Evolutionary conservation across 2,797 vertebrate species (phyloP).

Genomic region (Poeciliopsis infans): DNA sequence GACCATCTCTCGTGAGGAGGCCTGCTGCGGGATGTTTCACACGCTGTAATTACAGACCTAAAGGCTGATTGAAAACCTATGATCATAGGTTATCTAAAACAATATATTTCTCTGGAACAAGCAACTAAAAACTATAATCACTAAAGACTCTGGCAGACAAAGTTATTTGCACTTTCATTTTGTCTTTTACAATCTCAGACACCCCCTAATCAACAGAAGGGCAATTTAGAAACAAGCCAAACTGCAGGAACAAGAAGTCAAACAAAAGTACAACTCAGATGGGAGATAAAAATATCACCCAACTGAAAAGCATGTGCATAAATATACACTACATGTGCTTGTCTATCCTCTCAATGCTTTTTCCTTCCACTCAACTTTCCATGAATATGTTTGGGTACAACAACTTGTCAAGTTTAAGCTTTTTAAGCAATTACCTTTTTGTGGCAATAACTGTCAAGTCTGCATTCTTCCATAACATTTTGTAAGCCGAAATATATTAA

Average conservation of each 20-base stretch:
- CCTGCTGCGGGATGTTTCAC: background rate
- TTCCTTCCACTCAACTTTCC: background rate
- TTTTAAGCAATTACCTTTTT: background rate
- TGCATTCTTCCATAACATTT: background rate
- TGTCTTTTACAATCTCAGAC: slow-evolving; percentile 2
- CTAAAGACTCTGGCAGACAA: background rate
- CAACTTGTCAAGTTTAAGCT: background rate
- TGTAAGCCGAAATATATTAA: background rate
- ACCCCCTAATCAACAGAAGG: background rate
- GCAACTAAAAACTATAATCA: background rate
- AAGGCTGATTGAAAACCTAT: background rate
- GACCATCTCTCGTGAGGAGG: background rate
- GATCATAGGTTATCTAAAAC: background rate
- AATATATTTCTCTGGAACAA: background rate
- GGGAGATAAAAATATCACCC: background rate
- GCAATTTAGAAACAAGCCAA: background rate
- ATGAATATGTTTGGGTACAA: background rate
- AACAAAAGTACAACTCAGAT: background rate
- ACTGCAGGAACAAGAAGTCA: background rate
- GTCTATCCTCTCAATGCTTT: background rate
- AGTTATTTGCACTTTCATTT: background rate
- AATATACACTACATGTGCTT: background rate
- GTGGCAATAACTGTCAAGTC: background rate
- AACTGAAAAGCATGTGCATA: background rate
- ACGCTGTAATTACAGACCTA: background rate